Evolutionary conservation across 1,140 invertebrate genomes (phyloP).

Genomic region (Solen grandis): DNA sequence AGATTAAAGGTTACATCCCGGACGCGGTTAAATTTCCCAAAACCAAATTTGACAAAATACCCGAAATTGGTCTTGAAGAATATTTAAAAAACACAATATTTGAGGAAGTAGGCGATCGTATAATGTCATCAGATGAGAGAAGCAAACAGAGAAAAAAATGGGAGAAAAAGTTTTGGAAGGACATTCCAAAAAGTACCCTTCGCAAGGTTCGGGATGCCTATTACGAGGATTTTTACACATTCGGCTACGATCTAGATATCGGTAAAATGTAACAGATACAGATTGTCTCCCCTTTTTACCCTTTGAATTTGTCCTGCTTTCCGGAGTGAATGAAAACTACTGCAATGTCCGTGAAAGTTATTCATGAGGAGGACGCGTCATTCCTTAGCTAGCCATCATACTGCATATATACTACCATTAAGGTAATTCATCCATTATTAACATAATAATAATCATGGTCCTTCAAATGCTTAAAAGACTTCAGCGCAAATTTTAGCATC

Average conservation of each 20-base stretch:
- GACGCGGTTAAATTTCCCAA: slow-evolving; percentile 16
- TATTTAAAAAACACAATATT: slow-evolving; percentile 7
- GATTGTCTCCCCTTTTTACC: too few species aligned
- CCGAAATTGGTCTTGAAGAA: not conserved
- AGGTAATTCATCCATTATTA: too few species aligned
- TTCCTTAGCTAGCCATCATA: too few species aligned
- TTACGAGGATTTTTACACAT: slow-evolving; percentile 25
- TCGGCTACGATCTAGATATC: slow-evolving; percentile 23
- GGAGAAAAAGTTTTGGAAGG: slow-evolving; percentile 19
- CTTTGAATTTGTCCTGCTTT: too few species aligned
- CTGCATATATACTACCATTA: too few species aligned
- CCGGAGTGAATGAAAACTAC: too few species aligned
- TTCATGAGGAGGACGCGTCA: too few species aligned
- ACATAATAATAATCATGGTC: too few species aligned
- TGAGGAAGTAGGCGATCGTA: not conserved
- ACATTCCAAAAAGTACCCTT: not conserved
- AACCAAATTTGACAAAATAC: not conserved
- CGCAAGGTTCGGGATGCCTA: slow-evolving; percentile 18
- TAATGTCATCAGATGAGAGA: not conserved
- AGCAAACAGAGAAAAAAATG: slow-evolving; percentile 23
- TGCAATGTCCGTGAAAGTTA: too few species aligned
- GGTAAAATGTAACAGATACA: slow-evolving; percentile 26
- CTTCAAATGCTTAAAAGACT: too few species aligned
- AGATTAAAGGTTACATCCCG: slow-evolving; percentile 39
- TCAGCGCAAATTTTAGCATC: too few species aligned